Base-by-base conservation (phyloP, 1,140 invertebrate genomes). In the Formica selysi region DNA sequence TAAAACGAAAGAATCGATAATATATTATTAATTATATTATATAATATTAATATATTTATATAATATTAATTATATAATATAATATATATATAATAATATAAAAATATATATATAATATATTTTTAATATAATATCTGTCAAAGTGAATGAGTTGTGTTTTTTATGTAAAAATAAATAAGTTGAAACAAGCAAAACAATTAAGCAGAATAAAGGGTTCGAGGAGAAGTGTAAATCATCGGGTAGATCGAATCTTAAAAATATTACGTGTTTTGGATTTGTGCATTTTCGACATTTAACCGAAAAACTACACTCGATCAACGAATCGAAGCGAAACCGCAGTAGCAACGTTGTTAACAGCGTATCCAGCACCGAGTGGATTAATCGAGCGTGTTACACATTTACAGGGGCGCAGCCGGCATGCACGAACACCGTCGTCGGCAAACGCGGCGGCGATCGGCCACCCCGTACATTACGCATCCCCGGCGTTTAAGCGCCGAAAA, bases 331-430 rank as follows among this genome's bases (percentile, higher is more conserved):
- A 61, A 48, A 86, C 85, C 85, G 41, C 71, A 76, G 71, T 36
- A 85, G 36, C 51, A 68, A 76, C 70, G 71, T 85, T 87, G 86
- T 87, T 87, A 87, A 87, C 86, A 76, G 67, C 32, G 59, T 57
- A 79, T 51, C 29, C 64, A n/a, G 54, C 76, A 70, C 38, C 32
- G 44, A 73, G 67, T 83, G 78, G 80, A 85, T 87, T 87, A 87
- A 87, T 87, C 86, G 80, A 85, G 86, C 79, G 80, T 85, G 71
- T 87, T 76, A 85, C 80, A 71, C 70, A 80, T 87, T 87, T 87
- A 85, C 80, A 87, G 48, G 61, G 54, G 19, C 22, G 67, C 70
- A 83, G 70, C 73, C 62, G 70, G 86, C 26, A 44, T 67, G 80
- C 86, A 74, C 29, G 78, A 38, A 54, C 36, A 84, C 41, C 70